phyloP scores from a whole-genome alignment of 2,797 vertebrate genomes.

The Austrolebias charrua region DNA sequence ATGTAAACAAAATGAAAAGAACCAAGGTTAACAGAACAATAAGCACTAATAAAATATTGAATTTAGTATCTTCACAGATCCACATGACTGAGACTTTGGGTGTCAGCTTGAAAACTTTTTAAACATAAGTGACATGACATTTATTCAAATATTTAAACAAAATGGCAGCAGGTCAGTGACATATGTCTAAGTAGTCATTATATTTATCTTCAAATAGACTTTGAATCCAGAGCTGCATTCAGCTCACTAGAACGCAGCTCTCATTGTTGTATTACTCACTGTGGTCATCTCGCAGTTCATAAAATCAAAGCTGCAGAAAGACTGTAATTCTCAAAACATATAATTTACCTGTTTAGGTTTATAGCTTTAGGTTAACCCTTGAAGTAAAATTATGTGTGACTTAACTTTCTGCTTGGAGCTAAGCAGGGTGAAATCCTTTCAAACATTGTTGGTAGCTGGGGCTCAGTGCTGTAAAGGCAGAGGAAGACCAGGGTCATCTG shows the following conservation, averaged over 20 bases:
- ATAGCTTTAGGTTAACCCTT: slow-evolving; percentile 61
- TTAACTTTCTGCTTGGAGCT: slow-evolving; percentile 41
- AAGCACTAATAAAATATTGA: too few relatives aligned
- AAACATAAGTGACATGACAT: slow-evolving; percentile 10
- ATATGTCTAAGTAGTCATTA: slow-evolving; percentile 28
- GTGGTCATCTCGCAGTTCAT: slow-evolving; percentile 68
- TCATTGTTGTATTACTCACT: slow-evolving; percentile 64
- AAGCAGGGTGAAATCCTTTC: slow-evolving; percentile 33
- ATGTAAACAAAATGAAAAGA: too few relatives aligned
- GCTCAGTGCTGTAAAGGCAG: slow-evolving; percentile 20
- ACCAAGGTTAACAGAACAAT: too few relatives aligned
- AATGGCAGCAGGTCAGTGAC: slow-evolving; percentile 21
- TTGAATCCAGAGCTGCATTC: slow-evolving; percentile 29
- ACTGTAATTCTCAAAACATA: slow-evolving; percentile 66
- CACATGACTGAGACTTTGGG: neutral
- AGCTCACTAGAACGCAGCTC: slow-evolving; percentile 20
- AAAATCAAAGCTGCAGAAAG: slow-evolving; percentile 70
- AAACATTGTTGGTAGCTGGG: slow-evolving; percentile 27
- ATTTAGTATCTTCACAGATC: neutral
- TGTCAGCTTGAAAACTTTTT: slow-evolving; percentile 5
- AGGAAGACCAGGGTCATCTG: slow-evolving; percentile 29
- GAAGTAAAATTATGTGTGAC: slow-evolving; percentile 50
- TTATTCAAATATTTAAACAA: slow-evolving; percentile 35
- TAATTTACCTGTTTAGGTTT: slow-evolving; percentile 73
- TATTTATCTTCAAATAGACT: slow-evolving; percentile 30